Evolutionary conservation across 2,797 vertebrate genomes (phyloP).

Genomic region (Nannoperca australis): DNA sequence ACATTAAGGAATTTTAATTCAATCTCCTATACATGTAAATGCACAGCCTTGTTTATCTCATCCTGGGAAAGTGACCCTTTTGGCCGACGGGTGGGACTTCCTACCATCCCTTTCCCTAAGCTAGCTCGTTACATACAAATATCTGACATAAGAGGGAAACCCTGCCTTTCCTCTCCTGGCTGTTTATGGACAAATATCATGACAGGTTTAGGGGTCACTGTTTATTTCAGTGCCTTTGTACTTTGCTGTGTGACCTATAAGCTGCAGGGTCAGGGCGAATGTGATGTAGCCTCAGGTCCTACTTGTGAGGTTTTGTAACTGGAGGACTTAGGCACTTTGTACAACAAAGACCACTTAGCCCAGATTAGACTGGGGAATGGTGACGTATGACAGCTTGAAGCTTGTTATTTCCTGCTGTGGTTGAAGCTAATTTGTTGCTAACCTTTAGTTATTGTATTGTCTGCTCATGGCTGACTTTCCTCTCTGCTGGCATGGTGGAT

Average conservation of each 20-base stretch:
- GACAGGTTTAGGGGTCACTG: constrained; percentile 46
- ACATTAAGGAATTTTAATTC: neutral
- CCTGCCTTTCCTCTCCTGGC: constrained; percentile 68
- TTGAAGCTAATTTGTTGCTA: constrained; percentile 26
- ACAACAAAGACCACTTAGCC: constrained; percentile 57
- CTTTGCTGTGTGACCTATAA: constrained; percentile 43
- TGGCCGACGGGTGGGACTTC: constrained; percentile 59
- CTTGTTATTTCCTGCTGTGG: constrained; percentile 67
- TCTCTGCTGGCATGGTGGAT: constrained; percentile 9
- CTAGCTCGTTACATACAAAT: constrained; percentile 48
- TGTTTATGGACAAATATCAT: constrained; percentile 62
- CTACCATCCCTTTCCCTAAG: constrained; percentile 44
- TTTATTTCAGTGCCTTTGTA: constrained; percentile 64
- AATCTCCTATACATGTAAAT: constrained; percentile 10
- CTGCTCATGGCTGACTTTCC: neutral
- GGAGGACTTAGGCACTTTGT: constrained; percentile 34
- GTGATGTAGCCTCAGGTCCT: constrained; percentile 29
- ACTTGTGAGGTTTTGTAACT: constrained; percentile 32
- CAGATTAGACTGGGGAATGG: constrained; percentile 19
- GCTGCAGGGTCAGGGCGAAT: constrained; percentile 51
- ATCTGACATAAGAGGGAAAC: constrained; percentile 66
- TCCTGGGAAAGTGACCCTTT: constrained; percentile 68
- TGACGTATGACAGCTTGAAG: constrained; percentile 31
- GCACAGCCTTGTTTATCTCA: constrained; percentile 40
- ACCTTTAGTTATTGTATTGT: constrained; percentile 22